These are phyloP conservation scores for Eupeodes latifasciatus DNA, from an alignment of 2,888 invertebrate genomes.

Conservation along the genomic window DNA sequence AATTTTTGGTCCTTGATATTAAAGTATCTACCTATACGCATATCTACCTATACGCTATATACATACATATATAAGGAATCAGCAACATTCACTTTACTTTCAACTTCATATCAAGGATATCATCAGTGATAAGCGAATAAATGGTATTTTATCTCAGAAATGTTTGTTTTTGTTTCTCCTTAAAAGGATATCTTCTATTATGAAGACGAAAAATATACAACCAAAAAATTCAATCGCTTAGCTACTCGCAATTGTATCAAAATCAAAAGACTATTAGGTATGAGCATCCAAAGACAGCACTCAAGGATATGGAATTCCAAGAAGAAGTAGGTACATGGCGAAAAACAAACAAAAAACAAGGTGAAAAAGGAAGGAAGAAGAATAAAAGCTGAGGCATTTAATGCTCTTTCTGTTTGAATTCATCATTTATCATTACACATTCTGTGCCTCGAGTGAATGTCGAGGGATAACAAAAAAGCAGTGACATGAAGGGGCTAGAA, in stretches of 20 bases:
- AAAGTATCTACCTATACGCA: not conserved
- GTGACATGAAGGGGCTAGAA: constrained; percentile 46
- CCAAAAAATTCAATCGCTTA: constrained; percentile 11
- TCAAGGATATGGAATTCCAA: constrained; percentile 54
- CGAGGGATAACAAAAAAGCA: not conserved
- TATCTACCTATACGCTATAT: not conserved
- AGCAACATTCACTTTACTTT: constrained; percentile 65
- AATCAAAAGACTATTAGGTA: constrained; percentile 53
- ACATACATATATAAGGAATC: constrained; percentile 18
- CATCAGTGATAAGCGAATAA: constrained; percentile 68
- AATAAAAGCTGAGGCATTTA: constrained; percentile 7
- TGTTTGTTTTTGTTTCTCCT: not conserved
- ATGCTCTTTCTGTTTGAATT: constrained; percentile 32
- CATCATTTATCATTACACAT: constrained; percentile 64
- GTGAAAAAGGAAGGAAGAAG: constrained; percentile 27
- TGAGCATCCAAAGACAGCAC: constrained; percentile 36
- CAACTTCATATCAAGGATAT: constrained; percentile 63
- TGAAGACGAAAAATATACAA: constrained; percentile 10
- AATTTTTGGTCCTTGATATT: constrained; percentile 68
- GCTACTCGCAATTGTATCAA: constrained; percentile 40
- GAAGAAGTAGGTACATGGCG: constrained; percentile 10
- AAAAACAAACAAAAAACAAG: constrained; percentile 27
- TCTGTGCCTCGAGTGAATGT: constrained; percentile 34
- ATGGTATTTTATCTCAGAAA: constrained; percentile 60
- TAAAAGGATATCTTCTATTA: constrained; percentile 35